Evolutionary conservation across 2,113 vertebrate genomes (phyloP), one percentile per base, ranked within the genome.

Genomic region (Nymphicus hollandicus): DNA sequence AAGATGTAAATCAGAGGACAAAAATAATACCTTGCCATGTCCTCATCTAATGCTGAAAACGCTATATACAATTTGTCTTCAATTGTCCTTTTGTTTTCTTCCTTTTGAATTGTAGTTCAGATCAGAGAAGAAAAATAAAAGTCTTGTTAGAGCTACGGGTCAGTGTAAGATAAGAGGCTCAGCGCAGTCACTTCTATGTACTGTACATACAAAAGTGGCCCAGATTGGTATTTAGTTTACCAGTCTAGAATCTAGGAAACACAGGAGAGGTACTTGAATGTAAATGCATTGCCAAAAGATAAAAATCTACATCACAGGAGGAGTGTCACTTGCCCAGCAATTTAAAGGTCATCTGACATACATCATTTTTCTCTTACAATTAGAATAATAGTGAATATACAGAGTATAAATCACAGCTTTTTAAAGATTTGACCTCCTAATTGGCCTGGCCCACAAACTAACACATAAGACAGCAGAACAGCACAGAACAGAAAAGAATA

Each of bases 231-330:
- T 92, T 92, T 93, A 96, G 93, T 87, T 96, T 97, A 97, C 97
- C 95, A 2, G 86, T 77, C 73, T 89, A 47, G 81, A 95, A 96
- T 97, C 97, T 91, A 86, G 83, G 83, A 95, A 96, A 88, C 66
- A 58, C 56, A 93, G 88, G 64, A 88, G 92, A 92, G 86, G 88
- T 87, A 94, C 91, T 81, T 81, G 91, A 96, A 96, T 95, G 83
- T 94, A 97, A 96, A 97, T 96, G 79, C 86, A 82, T 91, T 91
- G 81, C 86, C 84, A 81, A 64, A 94, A 96, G 96, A 97, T 97
- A 95, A 94, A 86, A 64, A 97, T 96, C 95, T 95, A 33, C 79
- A 95, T 92, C 71, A 39, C 47, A 43, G 39, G 82, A 96, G 0
- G n/a, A 88, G 84, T 68, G 79, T 91, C 53, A 18, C 89, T 88